These are phyloP conservation scores for Erythrolamprus reginae DNA, from an alignment of 2,113 vertebrate genomes.

Conservation along the genomic window DNA sequence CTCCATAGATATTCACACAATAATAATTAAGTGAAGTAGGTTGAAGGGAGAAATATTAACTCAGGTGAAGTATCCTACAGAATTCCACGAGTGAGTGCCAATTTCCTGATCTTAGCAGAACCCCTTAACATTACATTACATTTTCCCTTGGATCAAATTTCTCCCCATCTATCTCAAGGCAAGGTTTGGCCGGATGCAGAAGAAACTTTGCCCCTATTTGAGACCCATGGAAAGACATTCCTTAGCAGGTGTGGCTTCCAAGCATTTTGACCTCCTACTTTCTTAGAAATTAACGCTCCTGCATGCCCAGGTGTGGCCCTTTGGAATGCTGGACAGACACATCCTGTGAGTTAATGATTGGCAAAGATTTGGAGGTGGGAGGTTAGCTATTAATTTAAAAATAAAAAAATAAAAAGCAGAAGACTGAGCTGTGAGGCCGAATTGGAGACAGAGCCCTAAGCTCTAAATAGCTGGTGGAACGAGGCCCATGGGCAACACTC, in stretches of 20 bases:
- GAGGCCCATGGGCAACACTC: not conserved
- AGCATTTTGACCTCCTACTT: not conserved
- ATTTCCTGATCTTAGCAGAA: not conserved
- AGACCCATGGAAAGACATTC: not conserved
- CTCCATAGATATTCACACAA: not conserved
- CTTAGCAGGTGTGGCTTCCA: not conserved
- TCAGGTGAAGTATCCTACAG: not conserved
- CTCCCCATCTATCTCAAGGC: not conserved
- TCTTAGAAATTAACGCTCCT: not conserved
- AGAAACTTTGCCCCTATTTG: not conserved
- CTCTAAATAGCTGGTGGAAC: not conserved
- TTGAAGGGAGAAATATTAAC: not conserved
- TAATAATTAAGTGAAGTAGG: not conserved
- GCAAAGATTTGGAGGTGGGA: not conserved
- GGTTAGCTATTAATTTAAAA: not conserved
- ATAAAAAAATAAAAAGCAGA: not conserved
- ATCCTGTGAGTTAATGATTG: slow-evolving; percentile 18
- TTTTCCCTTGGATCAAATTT: not conserved
- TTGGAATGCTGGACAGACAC: not conserved
- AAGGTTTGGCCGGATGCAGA: not conserved
- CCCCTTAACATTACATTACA: not conserved
- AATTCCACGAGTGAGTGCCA: not conserved
- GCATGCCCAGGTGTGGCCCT: not conserved
- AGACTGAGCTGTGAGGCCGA: not conserved
- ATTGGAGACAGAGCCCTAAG: not conserved